Base-by-base conservation (phyloP, 2,888 invertebrate species). In the Trimorus sp. region DNA sequence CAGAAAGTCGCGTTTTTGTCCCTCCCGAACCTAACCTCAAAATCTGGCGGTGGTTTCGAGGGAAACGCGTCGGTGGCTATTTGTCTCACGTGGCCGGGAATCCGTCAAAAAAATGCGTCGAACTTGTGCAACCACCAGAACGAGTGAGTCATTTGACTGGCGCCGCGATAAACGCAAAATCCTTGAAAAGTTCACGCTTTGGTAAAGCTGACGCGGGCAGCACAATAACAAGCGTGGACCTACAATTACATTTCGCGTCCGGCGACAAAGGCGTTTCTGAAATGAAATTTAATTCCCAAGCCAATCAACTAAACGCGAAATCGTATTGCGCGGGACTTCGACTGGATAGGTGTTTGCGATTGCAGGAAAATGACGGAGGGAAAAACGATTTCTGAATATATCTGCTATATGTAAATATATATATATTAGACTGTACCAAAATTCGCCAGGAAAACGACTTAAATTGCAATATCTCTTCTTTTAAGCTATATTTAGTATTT, bases 111-210 rank as follows among this genome's bases (percentile, higher is more conserved):
- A 79, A 71, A 70, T 58, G 42, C 49, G 16, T 79, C 78, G 62
- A 73, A 68, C 73, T 79, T 79, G 79, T 62, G 79, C 79, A 79
- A 79, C 68, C 74, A 53, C 63, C 74, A 74, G 74, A 79, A 79
- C 79, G 79, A 79, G 59, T 79, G 79, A 79, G 79, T 79, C 73
- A 79, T 79, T 79, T 68, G 68, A 79, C 73, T 73, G 71, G 78
- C 40, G 36, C 16, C 26, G 60, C 53, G 65, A 58, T 70, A 71
- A 71, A 78, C 36, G 71, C 48, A 78, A 78, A 60, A 79, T 79
- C 79, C 79, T 79, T 79, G 79, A 68, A 68, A 68, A 68, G 66
- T 54, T 66, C 42, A 66, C 66, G 54, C 54, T 49, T 63, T 63
- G 62, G 62, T 49, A 63, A 48, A 48, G 62, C 62, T 63, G 49